These are phyloP conservation scores for Lepidotrigona ventralis DNA, from an alignment of 1,140 invertebrate species.

Conservation along the genomic window DNA sequence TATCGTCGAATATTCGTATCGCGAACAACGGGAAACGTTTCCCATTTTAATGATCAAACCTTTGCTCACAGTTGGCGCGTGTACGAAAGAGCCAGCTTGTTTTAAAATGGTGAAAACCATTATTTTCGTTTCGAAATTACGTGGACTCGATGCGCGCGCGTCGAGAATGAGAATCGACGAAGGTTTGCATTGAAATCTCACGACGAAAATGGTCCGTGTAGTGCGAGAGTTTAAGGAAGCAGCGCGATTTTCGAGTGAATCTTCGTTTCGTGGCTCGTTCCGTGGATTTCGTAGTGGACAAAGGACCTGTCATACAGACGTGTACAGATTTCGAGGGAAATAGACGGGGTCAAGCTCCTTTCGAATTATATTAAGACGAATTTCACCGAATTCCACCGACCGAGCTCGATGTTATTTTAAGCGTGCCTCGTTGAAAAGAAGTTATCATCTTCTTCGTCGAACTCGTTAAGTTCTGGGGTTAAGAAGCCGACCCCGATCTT, in stretches of 20 bases:
- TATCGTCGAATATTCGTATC: neutral
- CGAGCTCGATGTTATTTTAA: conserved; percentile 34
- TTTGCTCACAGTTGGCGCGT: neutral
- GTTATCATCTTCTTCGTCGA: conserved; percentile 49
- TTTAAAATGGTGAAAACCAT: neutral
- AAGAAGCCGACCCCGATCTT: conserved; percentile 23
- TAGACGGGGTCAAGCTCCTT: neutral
- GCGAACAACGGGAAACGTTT: conserved; percentile 2
- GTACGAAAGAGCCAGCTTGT: neutral
- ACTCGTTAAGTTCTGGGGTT: conserved; percentile 47
- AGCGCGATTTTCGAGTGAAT: conserved; percentile 14
- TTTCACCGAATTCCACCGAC: neutral
- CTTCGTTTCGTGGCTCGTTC: neutral
- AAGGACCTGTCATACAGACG: neutral
- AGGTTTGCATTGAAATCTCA: conserved; percentile 14
- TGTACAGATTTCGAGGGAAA: neutral
- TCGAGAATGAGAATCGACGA: neutral
- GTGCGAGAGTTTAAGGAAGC: neutral
- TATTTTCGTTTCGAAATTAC: conserved; percentile 37
- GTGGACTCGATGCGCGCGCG: no score
- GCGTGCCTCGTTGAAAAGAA: conserved; percentile 40
- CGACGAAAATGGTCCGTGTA: conserved; percentile 1
- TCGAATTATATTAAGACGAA: conserved; percentile 56
- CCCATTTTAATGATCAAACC: conserved; percentile 31
- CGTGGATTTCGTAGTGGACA: neutral